Evolutionary conservation across 2,888 invertebrate genomes (phyloP), one percentile per base, ranked within the genome.

Genomic region (Athalia circularis): DNA sequence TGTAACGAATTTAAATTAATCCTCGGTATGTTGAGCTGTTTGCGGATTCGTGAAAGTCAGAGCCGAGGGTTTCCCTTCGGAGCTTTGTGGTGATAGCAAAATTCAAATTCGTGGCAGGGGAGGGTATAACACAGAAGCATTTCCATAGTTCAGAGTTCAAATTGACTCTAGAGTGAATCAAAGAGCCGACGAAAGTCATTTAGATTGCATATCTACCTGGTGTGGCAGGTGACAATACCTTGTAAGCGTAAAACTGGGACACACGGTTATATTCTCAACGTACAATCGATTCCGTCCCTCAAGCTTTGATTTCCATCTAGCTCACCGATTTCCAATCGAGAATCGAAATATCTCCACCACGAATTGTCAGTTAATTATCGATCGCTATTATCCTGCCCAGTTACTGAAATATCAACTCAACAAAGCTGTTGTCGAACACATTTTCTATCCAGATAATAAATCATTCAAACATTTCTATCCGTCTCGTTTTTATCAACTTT

Each of bases 341-440:
- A 62, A 70, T 43, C 29, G 45, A 70, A 59, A 57, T 13, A 13
- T 72, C 57, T 9, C 7, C 4, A 7, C 11, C 0, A 9, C 45
- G 45, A 59, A 13, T 72, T 67, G 72, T 72, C 72, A 72, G 59
- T 72, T 59, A 8, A 59, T 72, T 72, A 47, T 72, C 72, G 72
- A 59, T 57, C 45, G n/a, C 59, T 6, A 2, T 47, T 65, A 29
- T 29, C n/a, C 47, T 5, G 65, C 5, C 48, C 9, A 11, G 15
- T 54, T 52, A 11, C 9, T 68, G 29, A 29, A 52, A 67, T 67
- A 67, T 67, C 67, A 52, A 67, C 29, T 29, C 29, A 29, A 29
- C 29, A 29, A 29, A 29, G 29, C 29, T 29, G 29, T 29, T 29
- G 29, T 29, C 29, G 29, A 29, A 29, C 29, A 29, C 0, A 29